phyloP scores from a whole-genome alignment of 2,797 vertebrate species.

The Cynopterus sphinx region DNA sequence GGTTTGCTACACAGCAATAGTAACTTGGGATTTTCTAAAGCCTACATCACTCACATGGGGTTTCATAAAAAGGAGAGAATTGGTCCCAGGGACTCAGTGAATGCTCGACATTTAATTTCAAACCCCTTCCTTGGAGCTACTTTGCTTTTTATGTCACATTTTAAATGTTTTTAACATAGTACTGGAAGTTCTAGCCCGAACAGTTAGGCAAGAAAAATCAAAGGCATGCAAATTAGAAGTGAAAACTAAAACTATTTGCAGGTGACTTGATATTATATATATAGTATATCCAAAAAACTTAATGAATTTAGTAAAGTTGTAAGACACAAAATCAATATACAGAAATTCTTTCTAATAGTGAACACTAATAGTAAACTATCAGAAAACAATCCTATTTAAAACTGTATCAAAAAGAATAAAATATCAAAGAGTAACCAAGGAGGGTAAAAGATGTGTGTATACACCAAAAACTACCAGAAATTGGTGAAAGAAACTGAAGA shows the following conservation, averaged over 20 bases:
- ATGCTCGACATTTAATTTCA: neutral
- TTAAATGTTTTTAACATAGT: neutral
- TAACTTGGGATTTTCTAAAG: neutral
- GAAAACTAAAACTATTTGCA: neutral
- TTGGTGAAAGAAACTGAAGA: neutral
- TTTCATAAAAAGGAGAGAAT: neutral
- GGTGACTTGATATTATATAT: neutral
- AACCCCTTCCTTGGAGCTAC: neutral
- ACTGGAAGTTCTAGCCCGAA: neutral
- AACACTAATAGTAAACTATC: neutral
- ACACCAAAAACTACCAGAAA: neutral
- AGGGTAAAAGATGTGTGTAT: neutral
- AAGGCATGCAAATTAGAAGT: neutral
- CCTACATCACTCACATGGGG: neutral
- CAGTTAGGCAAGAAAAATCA: neutral
- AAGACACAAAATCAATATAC: neutral
- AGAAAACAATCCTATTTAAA: neutral
- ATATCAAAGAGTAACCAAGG: neutral
- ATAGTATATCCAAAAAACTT: neutral
- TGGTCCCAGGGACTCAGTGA: neutral
- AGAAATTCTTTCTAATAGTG: neutral
- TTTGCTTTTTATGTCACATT: constrained; percentile 23
- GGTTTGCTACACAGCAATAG: neutral
- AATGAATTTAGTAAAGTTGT: neutral
- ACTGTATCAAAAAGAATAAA: neutral